phyloP scores from a whole-genome alignment of 2,797 vertebrate genomes.

The Trematomus bernacchii region DNA sequence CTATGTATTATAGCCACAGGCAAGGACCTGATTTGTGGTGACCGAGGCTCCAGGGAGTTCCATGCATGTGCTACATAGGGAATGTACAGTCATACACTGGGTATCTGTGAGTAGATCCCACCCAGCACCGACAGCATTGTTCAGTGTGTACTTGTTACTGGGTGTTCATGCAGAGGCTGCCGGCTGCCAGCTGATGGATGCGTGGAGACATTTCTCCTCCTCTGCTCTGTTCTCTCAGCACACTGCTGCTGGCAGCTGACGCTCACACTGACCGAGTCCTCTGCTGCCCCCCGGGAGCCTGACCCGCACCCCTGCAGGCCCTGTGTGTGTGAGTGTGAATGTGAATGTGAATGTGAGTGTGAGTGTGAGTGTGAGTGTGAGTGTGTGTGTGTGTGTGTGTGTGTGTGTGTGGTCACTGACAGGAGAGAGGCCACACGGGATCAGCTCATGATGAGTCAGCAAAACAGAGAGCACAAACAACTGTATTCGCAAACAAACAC shows the following conservation, averaged over 20 bases:
- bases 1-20: too few relatives aligned
- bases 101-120: conserved; percentile 3
- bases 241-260: conserved; percentile 51
- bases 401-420: conserved; percentile 32
- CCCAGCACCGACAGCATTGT: conserved; percentile 2
- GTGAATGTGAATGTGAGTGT: conserved; percentile 27
- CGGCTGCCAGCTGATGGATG: conserved; percentile 46
- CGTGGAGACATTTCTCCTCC: conserved; percentile 28
- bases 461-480: conserved; percentile 9
- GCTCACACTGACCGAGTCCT: conserved; percentile 23
- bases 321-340: conserved; percentile 2
- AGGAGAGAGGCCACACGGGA: conserved; percentile 12
- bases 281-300: conserved; percentile 4
- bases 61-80: neutral
- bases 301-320: conserved; percentile 1
- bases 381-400: conserved; percentile 20
- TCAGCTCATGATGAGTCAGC: conserved; percentile 37
- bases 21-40: too few relatives aligned
- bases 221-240: conserved; percentile 30
- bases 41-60: neutral
- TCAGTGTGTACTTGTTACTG: conserved; percentile 5
- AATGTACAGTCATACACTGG: neutral
- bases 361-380: conserved; percentile 7
- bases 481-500: conserved; percentile 9
- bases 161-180: conserved; percentile 4